These are phyloP conservation scores for Pseudomyrmex gracilis DNA, from an alignment of 1,140 invertebrate species.

Conservation along the genomic window DNA sequence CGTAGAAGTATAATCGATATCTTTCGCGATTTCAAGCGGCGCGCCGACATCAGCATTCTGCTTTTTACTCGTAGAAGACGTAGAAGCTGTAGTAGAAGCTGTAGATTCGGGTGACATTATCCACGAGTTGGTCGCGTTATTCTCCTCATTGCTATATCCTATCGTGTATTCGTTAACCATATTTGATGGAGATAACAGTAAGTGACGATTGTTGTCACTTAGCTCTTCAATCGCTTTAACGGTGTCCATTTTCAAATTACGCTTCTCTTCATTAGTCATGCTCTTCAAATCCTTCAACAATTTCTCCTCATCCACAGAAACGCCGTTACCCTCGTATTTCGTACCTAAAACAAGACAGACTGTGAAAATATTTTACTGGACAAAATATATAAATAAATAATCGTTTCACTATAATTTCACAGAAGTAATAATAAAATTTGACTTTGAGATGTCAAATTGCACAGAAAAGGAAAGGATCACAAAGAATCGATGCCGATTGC, in stretches of 20 bases:
- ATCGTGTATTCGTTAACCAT: conserved; percentile 33
- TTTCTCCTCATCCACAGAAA: conserved; percentile 67
- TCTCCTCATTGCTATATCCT: conserved; percentile 33
- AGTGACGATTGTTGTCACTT: conserved; percentile 47
- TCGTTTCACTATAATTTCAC: too few species aligned
- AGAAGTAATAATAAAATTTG: too few species aligned
- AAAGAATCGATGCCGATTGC: too few species aligned
- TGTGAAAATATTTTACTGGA: not conserved
- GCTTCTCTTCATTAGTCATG: conserved; percentile 56
- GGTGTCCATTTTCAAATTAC: conserved; percentile 58
- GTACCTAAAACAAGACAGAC: conserved; percentile 65
- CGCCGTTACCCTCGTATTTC: conserved; percentile 77
- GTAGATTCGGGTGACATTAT: conserved; percentile 51
- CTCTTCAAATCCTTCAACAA: conserved; percentile 62
- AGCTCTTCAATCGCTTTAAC: conserved; percentile 33
- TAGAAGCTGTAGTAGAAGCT: conserved; percentile 32
- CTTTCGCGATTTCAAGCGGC: conserved; percentile 10
- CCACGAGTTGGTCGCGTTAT: conserved; percentile 38
- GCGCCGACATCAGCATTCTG: conserved; percentile 21
- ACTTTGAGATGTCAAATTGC: too few species aligned
- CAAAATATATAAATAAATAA: too few species aligned
- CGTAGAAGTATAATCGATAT: conserved; percentile 50
- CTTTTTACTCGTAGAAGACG: conserved; percentile 51
- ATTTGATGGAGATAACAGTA: conserved; percentile 48
- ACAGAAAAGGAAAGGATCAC: too few species aligned